Conservation (phyloP, 2,113 vertebrate species). For the Ornithorhynchus anatinus region DNA sequence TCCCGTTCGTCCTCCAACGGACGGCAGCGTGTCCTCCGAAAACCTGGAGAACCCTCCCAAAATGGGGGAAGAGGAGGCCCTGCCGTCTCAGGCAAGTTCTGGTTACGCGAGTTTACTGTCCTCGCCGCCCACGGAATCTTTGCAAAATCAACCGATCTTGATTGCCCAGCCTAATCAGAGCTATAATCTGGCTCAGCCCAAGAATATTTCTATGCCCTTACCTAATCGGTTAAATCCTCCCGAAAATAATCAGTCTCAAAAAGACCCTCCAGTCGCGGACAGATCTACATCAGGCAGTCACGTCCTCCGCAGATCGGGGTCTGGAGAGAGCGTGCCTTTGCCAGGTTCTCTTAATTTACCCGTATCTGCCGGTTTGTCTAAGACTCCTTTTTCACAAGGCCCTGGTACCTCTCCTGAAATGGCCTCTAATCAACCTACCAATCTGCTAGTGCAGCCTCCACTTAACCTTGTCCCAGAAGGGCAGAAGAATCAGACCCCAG, state of each 20-base stretch:
- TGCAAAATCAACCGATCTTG: slow-evolving; percentile 83
- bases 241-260: slow-evolving; percentile 69
- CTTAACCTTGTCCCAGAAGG: slow-evolving; percentile 77
- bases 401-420: slow-evolving; percentile 59
- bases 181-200: slow-evolving; percentile 78
- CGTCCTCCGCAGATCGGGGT: slow-evolving; percentile 20
- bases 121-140: slow-evolving; percentile 78
- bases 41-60: slow-evolving; percentile 96
- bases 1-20: slow-evolving; percentile 29
- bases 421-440: slow-evolving; percentile 44
- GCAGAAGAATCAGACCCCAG: slow-evolving; percentile 51
- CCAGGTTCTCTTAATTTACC: slow-evolving; percentile 46
- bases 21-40: slow-evolving; percentile 76
- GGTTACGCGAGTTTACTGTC: slow-evolving; percentile 89
- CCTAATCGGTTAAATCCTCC: slow-evolving; percentile 65
- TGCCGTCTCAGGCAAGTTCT: slow-evolving; percentile 80
- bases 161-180: slow-evolving; percentile 88
- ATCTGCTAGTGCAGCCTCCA: slow-evolving; percentile 48
- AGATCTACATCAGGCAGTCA: slow-evolving; percentile 41
- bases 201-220: slow-evolving; percentile 60
- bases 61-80: slow-evolving; percentile 78
- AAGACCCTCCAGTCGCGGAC: slow-evolving; percentile 56
- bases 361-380: slow-evolving; percentile 62
- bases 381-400: slow-evolving; percentile 54
- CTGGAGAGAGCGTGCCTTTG: slow-evolving; percentile 42